Evolutionary conservation across 1,140 invertebrate genomes (phyloP).

Genomic region (Dreissena polymorpha): DNA sequence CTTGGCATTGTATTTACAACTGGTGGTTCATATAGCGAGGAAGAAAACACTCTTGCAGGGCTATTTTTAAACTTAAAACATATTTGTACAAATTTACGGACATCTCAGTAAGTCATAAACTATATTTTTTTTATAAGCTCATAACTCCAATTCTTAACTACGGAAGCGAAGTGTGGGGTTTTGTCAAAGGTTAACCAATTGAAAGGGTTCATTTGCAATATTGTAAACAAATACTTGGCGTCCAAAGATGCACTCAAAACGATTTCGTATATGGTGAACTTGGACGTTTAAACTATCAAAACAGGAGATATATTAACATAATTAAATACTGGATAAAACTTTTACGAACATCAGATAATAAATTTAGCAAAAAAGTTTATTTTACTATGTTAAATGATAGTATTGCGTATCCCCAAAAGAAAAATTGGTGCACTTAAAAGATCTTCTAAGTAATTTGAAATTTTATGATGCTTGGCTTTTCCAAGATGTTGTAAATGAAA

Average conservation of each 20-base stretch:
- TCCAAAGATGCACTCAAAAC: constrained; percentile 27
- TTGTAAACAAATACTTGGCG: constrained; percentile 16
- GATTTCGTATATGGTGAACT: constrained; percentile 37
- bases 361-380: constrained; percentile 6
- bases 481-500: constrained; percentile 9
- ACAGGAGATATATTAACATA: constrained; percentile 12
- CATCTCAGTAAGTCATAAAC: constrained; percentile 7
- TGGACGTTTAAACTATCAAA: constrained; percentile 7
- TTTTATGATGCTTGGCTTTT: constrained; percentile 23
- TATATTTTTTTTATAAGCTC: constrained; percentile 16
- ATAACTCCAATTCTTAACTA: constrained; percentile 1
- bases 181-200: background rate
- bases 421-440: background rate
- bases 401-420: background rate
- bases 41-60: background rate
- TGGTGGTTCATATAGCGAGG: constrained; percentile 9
- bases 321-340: constrained; percentile 25
- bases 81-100: constrained; percentile 16
- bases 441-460: background rate
- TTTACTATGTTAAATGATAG: background rate
- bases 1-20: constrained; percentile 20
- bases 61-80: constrained; percentile 12
- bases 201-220: constrained; percentile 2
- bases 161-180: constrained; percentile 10
- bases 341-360: background rate